Base-by-base conservation (phyloP, 2,113 vertebrate genomes). In the Daphoenositta chrysoptera region DNA sequence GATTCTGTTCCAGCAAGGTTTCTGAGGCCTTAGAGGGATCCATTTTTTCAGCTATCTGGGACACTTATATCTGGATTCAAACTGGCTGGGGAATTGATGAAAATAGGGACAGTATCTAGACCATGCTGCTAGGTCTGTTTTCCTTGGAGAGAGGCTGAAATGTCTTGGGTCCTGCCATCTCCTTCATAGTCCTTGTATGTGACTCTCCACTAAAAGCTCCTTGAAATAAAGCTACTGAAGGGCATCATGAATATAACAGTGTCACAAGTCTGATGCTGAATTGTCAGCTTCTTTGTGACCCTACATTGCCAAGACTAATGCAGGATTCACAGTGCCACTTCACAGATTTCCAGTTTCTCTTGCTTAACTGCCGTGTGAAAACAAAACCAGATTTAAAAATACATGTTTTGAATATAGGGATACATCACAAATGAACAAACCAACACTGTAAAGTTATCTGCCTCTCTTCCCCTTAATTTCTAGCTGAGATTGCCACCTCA, bases 91-190 rank as follows among this genome's bases (percentile, higher is more conserved):
- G 93, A 96, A 92, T 96, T 90, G 92, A 93, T 93, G 88, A 93
- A 97, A 97, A 95, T 96, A 95, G 95, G 93, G 94, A 63, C 80
- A 83, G 51, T 96, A 95, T 93, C 93, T 96, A 96, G 90, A 95
- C 85, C 87, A 2, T 70, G 87, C 87, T 75, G 92, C 92, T 88
- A 94, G 92, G 82, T 96, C 89, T 96, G 76, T 83, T 95, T 83
- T 78, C 95, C 93, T 93, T 60, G 42, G 95, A 96, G 94, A 91
- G 56, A 88, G 56, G 51, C 54, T 83, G 87, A 94, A 95, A 73
- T 68, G 64, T 15, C 94, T 81, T 90, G 94, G 88, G 96, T 73
- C 65, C 81, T 89, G 61, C 89, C 83, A 83, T 95, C 75, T 94
- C 93, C 79, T 93, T 95, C 23, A 9, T 1, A 95, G 87, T 86